Evolutionary conservation across 2,888 invertebrate genomes (phyloP), one percentile per base, ranked within the genome.

Genomic region (Protophormia terraenovae): DNA sequence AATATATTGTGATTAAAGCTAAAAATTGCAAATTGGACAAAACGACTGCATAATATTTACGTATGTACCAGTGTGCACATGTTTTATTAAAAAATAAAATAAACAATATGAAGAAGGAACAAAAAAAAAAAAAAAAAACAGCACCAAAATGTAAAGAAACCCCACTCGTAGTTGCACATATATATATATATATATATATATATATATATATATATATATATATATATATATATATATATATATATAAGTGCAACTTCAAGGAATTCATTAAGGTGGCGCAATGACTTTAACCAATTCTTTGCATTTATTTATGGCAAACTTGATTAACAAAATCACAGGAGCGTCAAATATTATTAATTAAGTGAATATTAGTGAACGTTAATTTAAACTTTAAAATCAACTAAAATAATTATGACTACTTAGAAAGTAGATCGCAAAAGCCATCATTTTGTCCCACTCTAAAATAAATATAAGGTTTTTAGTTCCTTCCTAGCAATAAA

Each of bases 251-350:
- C 79, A 84, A 80, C 62, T 76, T 29, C 64, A 76, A 80, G 71
- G 71, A 80, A 80, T 76, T 80, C 84, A 71, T 84, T 84, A 79
- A 80, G 84, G 79, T 80, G 79, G 75, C 66, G 64, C 75, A 84
- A 71, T 75, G 83, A 75, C 67, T 83, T 72, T 47, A 71, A 69
- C 60, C 73, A 62, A 60, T 75, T 45, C 55, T 19, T 27, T 79
- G 73, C 22, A 75, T 75, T 75, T 83, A 62, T 27, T 53, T 75
- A 22, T 58, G 38, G 64, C 69, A 80, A 58, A 71, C 79, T 84
- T 76, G 84, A 84, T 76, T 58, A 58, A 64, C 32, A 47, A 29
- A 35, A 50, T 10, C 2, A 29, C 62, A 50, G 50, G 14, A 35
- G 50, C 32, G 32, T 32, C 10, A n/a, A n/a, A n/a, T n/a, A n/a